Conservation (phyloP, 1,140 invertebrate species). For the Saccostrea echinata region DNA sequence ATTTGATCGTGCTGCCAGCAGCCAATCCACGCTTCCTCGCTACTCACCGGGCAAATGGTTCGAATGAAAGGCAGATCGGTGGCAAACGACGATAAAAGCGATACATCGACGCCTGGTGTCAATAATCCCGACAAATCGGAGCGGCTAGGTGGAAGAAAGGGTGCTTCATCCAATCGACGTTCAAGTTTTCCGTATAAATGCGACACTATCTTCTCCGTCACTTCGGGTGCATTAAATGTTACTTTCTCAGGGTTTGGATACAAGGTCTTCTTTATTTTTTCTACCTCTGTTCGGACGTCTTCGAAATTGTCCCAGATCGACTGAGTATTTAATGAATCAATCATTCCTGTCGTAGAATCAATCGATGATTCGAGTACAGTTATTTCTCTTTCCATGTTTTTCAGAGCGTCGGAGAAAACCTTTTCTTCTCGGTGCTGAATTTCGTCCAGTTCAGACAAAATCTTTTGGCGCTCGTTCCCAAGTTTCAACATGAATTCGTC, state of each 20-base stretch:
- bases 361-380: background rate
- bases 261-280: slow-evolving; percentile 10
- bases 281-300: background rate
- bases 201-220: slow-evolving; percentile 1
- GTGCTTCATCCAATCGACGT: background rate
- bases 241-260: slow-evolving; percentile 19
- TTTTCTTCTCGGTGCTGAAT: slow-evolving; percentile 36
- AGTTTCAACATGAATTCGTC: slow-evolving; percentile 42
- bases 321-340: background rate
- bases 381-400: slow-evolving; percentile 33
- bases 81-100: slow-evolving; percentile 22
- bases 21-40: slow-evolving; percentile 26
- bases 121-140: slow-evolving; percentile 1
- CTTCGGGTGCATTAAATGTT: slow-evolving; percentile 7
- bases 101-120: slow-evolving; percentile 5
- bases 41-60: slow-evolving; percentile 30
- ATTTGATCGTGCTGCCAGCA: slow-evolving; percentile 27
- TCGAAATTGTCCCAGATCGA: background rate
- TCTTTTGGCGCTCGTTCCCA: slow-evolving; percentile 20
- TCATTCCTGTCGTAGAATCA: background rate
- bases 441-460: slow-evolving; percentile 1
- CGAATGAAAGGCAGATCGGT: slow-evolving; percentile 32
- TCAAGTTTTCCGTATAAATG: slow-evolving; percentile 36
- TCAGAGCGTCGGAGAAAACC: background rate
- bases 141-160: background rate